phyloP scores from a whole-genome alignment of 2,888 invertebrate species.

The Xestia c-nigrum region DNA sequence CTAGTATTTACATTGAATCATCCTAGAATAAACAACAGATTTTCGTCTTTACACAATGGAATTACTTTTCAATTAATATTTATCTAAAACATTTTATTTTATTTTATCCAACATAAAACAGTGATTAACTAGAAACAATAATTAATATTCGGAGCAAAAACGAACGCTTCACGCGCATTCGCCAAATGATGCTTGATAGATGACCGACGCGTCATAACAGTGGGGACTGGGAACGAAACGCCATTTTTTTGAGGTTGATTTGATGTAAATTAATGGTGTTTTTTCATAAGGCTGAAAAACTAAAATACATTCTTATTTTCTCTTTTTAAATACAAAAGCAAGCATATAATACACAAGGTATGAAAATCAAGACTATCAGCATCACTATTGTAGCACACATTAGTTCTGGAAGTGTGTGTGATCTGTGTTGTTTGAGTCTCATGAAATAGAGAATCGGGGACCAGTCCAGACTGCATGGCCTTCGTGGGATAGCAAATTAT shows the following conservation, averaged over 20 bases:
- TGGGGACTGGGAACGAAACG: slow-evolving; percentile 26
- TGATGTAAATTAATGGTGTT: slow-evolving; percentile 42
- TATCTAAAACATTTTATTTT: not conserved
- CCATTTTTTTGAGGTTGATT: slow-evolving; percentile 38
- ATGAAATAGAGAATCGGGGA: not conserved
- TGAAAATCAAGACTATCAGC: too few relatives aligned
- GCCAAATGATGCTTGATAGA: slow-evolving; percentile 52
- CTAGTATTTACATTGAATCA: not conserved
- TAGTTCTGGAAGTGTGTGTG: not conserved
- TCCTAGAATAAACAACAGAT: not conserved
- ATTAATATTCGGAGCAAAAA: slow-evolving; percentile 49
- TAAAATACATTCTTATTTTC: not conserved
- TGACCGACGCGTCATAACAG: slow-evolving; percentile 52
- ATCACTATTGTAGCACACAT: too few relatives aligned
- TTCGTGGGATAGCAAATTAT: not conserved
- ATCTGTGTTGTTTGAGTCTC: not conserved
- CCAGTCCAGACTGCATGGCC: not conserved
- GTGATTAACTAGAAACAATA: slow-evolving; percentile 42
- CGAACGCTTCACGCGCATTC: slow-evolving; percentile 35
- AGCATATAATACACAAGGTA: too few relatives aligned
- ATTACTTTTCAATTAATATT: not conserved
- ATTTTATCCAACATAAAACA: slow-evolving; percentile 11
- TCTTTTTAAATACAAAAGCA: not conserved
- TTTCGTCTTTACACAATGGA: not conserved
- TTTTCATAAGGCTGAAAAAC: not conserved